Evolutionary conservation across 2,888 invertebrate species (phyloP), one percentile per base, ranked within the genome.

Genomic region (Petrophora chlorosata): DNA sequence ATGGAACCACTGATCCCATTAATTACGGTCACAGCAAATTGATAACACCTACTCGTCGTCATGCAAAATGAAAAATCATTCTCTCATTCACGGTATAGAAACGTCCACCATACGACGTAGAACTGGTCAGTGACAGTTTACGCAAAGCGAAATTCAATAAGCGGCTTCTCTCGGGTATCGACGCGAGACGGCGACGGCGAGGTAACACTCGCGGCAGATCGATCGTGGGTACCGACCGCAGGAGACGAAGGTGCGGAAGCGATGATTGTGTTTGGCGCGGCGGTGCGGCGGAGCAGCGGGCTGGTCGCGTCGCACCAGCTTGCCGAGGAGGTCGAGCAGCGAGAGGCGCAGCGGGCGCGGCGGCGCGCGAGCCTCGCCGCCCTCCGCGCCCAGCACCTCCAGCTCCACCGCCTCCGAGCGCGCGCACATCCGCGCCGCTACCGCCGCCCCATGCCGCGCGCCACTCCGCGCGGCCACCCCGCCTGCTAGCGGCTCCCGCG

Each of bases 351-450:
- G 91, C 91, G 94, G 76, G 92, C 94, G 80, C 93, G 93, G 79
- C 92, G 94, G 59, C 92, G 92, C 63, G 92, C 94, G 94, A 92
- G 94, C 54, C 93, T 76, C 93, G 90, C 79, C 93, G 92, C 94
- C 94, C 92, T 94, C 95, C 47, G 94, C 95, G 61, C 94, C 95
- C 94, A 95, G 95, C 82, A 88, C 79, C 94, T 95, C 91, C 94
- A 93, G 91, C 94, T 95, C 91, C 91, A 94, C 88, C 91, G 94
- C 94, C 76, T 95, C 95, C 16, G 94, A 94, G 68, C 94, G 94
- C 73, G 94, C 93, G 94, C 95, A 94, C 94, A 95, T 95, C 92
- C 72, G 93, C 93, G 87, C 93, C 94, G 71, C 91, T 92, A 72
- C 92, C 92, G 74, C 93, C 93, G 93, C 94, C 93, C 84, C 94